phyloP scores from a whole-genome alignment of 1,140 invertebrate species.

The Cydia splendana region DNA sequence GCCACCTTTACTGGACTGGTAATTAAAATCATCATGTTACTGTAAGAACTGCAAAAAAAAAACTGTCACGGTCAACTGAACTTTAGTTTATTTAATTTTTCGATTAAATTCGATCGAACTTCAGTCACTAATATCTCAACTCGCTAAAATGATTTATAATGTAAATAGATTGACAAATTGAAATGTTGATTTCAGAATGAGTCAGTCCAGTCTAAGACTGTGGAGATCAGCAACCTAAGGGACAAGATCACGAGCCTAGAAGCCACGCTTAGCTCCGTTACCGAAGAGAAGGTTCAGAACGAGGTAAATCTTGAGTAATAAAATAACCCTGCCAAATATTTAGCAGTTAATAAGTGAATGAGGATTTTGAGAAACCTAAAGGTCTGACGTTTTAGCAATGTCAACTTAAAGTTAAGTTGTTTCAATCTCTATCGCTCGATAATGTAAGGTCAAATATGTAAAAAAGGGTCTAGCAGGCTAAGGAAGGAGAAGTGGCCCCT shows the following conservation, averaged over 20 bases:
- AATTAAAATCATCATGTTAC: background rate
- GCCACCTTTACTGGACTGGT: no score
- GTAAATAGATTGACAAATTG: background rate
- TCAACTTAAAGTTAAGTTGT: no score
- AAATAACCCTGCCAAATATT: background rate
- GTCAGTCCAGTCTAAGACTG: conserved; percentile 87
- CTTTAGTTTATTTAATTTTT: no score
- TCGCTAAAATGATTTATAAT: background rate
- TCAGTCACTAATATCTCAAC: no score
- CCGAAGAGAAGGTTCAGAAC: conserved; percentile 88
- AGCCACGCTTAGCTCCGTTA: conserved; percentile 83
- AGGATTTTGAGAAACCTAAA: no score
- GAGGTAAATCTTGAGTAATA: conserved; percentile 79
- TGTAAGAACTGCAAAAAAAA: background rate
- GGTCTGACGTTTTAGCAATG: no score
- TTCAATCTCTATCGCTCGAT: no score
- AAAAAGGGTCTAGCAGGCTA: no score
- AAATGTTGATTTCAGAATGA: conserved; percentile 81
- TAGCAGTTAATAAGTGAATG: background rate
- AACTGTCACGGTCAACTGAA: no score
- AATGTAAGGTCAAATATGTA: no score
- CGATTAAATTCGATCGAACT: no score
- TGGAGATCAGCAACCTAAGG: conserved; percentile 87
- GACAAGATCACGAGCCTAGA: conserved; percentile 91
- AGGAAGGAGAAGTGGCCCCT: no score